Conservation (phyloP, 2,113 vertebrate species). For the Myodes glareolus region DNA sequence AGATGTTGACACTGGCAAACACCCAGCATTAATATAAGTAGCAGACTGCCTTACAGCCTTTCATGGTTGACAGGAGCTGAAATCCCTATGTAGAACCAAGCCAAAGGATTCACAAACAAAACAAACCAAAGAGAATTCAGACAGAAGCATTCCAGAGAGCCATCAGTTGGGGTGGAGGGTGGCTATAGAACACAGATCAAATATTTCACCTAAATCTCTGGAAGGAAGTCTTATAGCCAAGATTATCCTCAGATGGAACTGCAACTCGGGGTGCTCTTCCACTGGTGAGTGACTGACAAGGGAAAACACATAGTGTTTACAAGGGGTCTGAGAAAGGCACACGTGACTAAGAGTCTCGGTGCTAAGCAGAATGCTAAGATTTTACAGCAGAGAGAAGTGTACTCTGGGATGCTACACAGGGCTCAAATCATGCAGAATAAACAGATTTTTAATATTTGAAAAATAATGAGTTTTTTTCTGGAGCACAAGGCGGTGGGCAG, state of each 20-base stretch:
- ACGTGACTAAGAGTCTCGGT: neutral
- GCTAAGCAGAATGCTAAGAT: neutral
- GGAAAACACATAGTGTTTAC: neutral
- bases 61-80: neutral
- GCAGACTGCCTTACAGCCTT: neutral
- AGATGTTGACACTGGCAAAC: neutral
- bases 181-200: neutral
- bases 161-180: neutral
- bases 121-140: neutral
- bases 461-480: conserved; percentile 27
- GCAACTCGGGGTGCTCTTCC: neutral
- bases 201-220: neutral
- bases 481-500: neutral
- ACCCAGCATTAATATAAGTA: neutral
- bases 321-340: neutral
- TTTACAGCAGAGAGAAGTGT: neutral
- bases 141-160: neutral
- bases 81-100: neutral
- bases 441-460: conserved; percentile 28
- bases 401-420: neutral
- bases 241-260: neutral
- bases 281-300: neutral
- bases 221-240: neutral
- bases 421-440: neutral
- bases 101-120: neutral